Conservation (phyloP, 2,113 vertebrate genomes). For the Bujurquina vittata region DNA sequence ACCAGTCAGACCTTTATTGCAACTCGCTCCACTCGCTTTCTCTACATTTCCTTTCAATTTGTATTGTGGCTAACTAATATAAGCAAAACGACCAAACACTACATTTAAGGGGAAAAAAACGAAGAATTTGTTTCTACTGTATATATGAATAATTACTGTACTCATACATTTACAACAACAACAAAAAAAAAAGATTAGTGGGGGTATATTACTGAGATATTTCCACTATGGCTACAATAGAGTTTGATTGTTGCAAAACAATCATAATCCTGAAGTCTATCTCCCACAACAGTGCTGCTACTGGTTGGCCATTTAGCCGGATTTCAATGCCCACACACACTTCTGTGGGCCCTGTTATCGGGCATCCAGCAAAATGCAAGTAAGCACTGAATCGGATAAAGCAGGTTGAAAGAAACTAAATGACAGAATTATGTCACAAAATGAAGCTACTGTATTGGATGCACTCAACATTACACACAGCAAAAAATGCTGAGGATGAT, state of each 20-base stretch:
- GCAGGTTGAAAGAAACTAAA: constrained; percentile 1
- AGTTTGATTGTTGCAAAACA: constrained; percentile 9
- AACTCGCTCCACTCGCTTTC: neutral
- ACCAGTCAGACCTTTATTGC: neutral
- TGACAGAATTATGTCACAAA: constrained; percentile 26
- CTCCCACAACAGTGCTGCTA: neutral
- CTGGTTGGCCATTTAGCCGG: neutral
- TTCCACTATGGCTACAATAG: neutral
- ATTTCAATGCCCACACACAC: constrained; percentile 12
- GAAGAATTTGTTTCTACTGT: neutral
- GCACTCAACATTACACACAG: constrained; percentile 10
- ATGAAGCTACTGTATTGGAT: neutral
- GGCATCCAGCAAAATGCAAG: constrained; percentile 4
- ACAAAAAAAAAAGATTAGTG: neutral
- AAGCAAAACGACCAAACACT: neutral
- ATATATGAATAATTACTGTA: neutral
- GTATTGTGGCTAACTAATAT: neutral
- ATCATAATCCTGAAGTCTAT: neutral
- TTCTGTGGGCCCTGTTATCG: neutral
- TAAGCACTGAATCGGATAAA: neutral
- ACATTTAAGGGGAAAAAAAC: neutral
- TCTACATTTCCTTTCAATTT: neutral
- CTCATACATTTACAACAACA: neutral
- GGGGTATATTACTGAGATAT: neutral
- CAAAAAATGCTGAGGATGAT: neutral